Evolutionary conservation across 2,888 invertebrate genomes (phyloP).

Genomic region (Pristionchus mayeri): DNA sequence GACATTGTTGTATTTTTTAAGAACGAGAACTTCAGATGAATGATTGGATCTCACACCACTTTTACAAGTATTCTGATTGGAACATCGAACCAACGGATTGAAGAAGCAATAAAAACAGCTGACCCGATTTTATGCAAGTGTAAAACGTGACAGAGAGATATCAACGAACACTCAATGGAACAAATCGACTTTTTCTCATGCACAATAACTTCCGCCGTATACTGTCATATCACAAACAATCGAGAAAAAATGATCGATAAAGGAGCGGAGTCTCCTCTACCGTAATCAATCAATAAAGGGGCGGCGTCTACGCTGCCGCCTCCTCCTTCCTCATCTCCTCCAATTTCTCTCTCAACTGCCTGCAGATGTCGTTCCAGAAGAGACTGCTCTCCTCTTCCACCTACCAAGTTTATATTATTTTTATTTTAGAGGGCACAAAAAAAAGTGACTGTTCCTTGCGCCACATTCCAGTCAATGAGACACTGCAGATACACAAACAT

Average conservation of each 20-base stretch:
- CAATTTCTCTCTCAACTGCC: slow-evolving; percentile 10
- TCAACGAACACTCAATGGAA: not conserved
- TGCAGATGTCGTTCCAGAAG: slow-evolving; percentile 22
- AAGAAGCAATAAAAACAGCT: not conserved
- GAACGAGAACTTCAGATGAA: no score
- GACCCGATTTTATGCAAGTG: slow-evolving; percentile 12
- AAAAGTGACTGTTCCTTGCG: no score
- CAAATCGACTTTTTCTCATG: not conserved
- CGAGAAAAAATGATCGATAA: no score
- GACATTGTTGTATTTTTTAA: no score
- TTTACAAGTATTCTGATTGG: not conserved
- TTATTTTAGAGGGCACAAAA: no score
- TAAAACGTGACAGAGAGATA: not conserved
- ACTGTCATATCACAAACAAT: not conserved
- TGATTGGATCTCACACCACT: not conserved
- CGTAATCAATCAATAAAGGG: not conserved
- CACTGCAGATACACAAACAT: no score
- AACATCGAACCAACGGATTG: not conserved
- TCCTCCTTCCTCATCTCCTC: not conserved
- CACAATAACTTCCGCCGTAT: no score
- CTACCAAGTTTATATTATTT: not conserved
- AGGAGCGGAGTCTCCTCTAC: not conserved
- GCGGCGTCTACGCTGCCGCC: not conserved
- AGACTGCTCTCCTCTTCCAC: slow-evolving; percentile 47
- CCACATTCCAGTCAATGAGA: no score